Percentiles rank a stretch among this genome's conserved stretches.
Conservation (phyloP, 2,797 vertebrate species). For the Chelidonichthys spinosus region DNA sequence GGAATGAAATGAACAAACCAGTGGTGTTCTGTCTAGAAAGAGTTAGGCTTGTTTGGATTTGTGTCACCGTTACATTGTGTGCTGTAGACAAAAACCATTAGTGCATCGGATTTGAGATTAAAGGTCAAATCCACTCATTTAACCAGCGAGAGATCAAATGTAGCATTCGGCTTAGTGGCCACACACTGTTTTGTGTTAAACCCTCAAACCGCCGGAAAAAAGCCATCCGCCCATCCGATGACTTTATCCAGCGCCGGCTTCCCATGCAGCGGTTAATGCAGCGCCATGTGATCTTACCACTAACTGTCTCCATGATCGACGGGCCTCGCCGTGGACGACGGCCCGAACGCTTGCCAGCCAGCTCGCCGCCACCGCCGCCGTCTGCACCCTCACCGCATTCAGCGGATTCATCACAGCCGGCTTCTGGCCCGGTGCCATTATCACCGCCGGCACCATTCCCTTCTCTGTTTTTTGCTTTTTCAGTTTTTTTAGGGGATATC, state of each 20-base stretch:
- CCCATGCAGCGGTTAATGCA: conserved; percentile 77
- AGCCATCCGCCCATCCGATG: conserved; percentile 68
- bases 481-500: conserved; percentile 62
- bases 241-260: conserved; percentile 65
- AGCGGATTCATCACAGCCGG: conserved; percentile 60
- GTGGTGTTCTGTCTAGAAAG: conserved; percentile 10
- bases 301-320: conserved; percentile 74
- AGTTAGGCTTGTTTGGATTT: background rate
- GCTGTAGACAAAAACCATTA: conserved; percentile 21
- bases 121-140: conserved; percentile 56
- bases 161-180: conserved; percentile 39
- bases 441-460: conserved; percentile 50
- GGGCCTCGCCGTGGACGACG: conserved; percentile 65
- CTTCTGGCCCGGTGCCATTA: conserved; percentile 58
- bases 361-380: conserved; percentile 45
- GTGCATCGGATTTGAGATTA: conserved; percentile 28
- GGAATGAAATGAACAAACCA: conserved; percentile 24
- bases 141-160: conserved; percentile 48
- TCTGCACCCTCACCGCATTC: conserved; percentile 67
- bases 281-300: conserved; percentile 79
- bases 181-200: conserved; percentile 45
- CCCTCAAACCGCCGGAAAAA: conserved; percentile 61
- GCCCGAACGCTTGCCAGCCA: conserved; percentile 66
- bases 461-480: conserved; percentile 63
- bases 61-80: background rate